Conservation (phyloP, 2,113 vertebrate species). For the Mixornis gularis region DNA sequence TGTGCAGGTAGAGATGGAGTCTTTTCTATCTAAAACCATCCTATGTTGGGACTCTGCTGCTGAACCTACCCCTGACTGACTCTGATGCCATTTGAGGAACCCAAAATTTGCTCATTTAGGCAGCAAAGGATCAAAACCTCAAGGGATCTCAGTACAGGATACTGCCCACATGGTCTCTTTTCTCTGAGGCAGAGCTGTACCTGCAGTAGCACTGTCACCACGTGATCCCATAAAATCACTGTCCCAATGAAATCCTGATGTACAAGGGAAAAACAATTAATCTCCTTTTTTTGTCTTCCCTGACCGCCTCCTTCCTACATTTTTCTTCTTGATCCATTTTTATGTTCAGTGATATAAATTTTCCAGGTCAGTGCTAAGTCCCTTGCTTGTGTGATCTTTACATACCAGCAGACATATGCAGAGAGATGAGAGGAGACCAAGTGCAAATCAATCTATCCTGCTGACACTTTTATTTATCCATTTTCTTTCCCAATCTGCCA, state of each 20-base stretch:
- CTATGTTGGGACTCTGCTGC: neutral
- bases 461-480: slow-evolving; percentile 31
- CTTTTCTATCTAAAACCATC: neutral
- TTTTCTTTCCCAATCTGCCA: slow-evolving; percentile 13
- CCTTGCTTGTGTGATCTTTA: slow-evolving; percentile 8
- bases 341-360: slow-evolving; percentile 20
- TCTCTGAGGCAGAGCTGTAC: neutral
- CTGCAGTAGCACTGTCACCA: neutral
- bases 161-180: neutral
- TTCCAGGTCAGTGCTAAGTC: slow-evolving; percentile 19
- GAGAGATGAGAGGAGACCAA: neutral
- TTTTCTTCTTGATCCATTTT: slow-evolving; percentile 37
- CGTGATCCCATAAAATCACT: neutral
- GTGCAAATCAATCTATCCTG: slow-evolving; percentile 23
- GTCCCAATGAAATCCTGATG: neutral
- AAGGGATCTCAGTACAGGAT: neutral
- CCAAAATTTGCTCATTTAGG: neutral
- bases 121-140: neutral
- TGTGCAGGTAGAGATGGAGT: neutral
- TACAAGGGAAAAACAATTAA: neutral
- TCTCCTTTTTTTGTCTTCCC: neutral
- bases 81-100: neutral
- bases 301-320: neutral
- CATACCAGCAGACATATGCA: neutral
- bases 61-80: neutral